A percentile compares a stretch with the other conserved stretches of the same genome.
Evolutionary conservation across 2,888 invertebrate genomes (phyloP).

Genomic region (Drosophila birchii): DNA sequence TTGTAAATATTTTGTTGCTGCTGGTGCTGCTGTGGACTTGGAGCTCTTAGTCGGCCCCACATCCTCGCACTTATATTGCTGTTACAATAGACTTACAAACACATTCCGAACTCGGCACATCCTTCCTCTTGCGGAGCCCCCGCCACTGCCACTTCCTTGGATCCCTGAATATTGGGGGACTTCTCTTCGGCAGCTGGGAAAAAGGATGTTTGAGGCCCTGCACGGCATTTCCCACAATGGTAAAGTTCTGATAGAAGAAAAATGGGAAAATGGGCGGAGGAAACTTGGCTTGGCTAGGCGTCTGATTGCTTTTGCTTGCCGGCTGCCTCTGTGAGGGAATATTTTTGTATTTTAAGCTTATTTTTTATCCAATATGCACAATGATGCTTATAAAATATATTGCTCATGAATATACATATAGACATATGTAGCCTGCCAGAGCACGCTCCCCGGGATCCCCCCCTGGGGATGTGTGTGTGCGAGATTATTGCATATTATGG

Average conservation of each 20-base stretch:
- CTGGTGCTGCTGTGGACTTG: conserved; percentile 37
- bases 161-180: conserved; percentile 20
- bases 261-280: conserved; percentile 15
- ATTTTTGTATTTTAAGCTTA: conserved; percentile 75
- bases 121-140: conserved; percentile 8
- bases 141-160: not conserved
- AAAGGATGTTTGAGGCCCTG: conserved; percentile 73
- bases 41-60: conserved; percentile 40
- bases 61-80: conserved; percentile 57
- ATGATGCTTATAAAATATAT: conserved; percentile 79
- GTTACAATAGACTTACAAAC: conserved; percentile 73
- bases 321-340: conserved; percentile 57
- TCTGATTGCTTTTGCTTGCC: conserved; percentile 73
- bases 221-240: conserved; percentile 70
- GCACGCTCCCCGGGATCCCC: conserved; percentile 15
- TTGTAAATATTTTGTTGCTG: conserved; percentile 79
- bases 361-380: conserved; percentile 80
- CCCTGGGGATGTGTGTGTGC: conserved; percentile 5
- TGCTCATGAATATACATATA: conserved; percentile 71
- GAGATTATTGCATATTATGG: conserved; percentile 79
- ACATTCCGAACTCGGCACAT: conserved; percentile 58
- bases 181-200: conserved; percentile 26
- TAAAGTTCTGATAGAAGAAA: conserved; percentile 45
- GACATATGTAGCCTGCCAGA: conserved; percentile 49
- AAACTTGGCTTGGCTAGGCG: conserved; percentile 52